Evolutionary conservation across 2,797 vertebrate species (phyloP).

Genomic region (Hippoglossus hippoglossus): DNA sequence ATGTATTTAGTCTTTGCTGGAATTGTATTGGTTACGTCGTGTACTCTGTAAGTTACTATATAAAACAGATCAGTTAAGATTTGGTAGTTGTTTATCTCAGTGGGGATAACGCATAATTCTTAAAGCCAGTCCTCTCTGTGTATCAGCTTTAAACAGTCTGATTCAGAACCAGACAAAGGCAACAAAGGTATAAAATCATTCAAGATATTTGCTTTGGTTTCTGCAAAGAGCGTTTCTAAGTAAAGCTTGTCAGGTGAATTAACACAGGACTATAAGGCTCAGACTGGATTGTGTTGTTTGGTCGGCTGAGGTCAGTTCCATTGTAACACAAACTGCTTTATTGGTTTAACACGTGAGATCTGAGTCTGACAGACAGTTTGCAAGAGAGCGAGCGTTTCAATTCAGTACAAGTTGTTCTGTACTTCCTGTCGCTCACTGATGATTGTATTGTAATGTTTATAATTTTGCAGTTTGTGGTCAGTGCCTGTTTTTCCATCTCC

Average conservation of each 20-base stretch:
- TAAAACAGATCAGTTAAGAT: slow-evolving; percentile 22
- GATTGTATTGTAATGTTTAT: not conserved
- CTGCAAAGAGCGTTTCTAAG: slow-evolving; percentile 31
- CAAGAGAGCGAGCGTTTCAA: slow-evolving; percentile 20
- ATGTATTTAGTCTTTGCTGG: not conserved
- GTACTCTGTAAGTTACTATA: not conserved
- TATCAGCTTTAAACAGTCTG: slow-evolving; percentile 19
- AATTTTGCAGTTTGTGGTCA: not conserved
- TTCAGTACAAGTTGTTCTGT: slow-evolving; percentile 8
- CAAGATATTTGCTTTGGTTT: slow-evolving; percentile 21
- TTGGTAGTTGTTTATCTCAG: slow-evolving; percentile 23
- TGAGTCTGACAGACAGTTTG: slow-evolving; percentile 31
- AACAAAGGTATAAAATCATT: slow-evolving; percentile 35
- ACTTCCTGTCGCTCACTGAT: not conserved
- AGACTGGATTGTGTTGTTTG: slow-evolving; percentile 55
- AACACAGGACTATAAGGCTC: slow-evolving; percentile 29
- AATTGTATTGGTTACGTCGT: slow-evolving; percentile 4
- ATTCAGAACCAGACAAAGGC: slow-evolving; percentile 12
- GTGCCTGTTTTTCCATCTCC: not conserved
- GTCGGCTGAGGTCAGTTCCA: slow-evolving; percentile 47
- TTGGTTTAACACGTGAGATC: slow-evolving; percentile 49
- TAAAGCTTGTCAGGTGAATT: slow-evolving; percentile 53
- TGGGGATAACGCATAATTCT: slow-evolving; percentile 17
- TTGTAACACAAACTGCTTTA: slow-evolving; percentile 43
- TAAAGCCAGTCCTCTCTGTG: slow-evolving; percentile 23